Percentiles rank a stretch among this genome's conserved stretches.
phyloP scores from a whole-genome alignment of 1,140 invertebrate genomes.

The Papilio xuthus region DNA sequence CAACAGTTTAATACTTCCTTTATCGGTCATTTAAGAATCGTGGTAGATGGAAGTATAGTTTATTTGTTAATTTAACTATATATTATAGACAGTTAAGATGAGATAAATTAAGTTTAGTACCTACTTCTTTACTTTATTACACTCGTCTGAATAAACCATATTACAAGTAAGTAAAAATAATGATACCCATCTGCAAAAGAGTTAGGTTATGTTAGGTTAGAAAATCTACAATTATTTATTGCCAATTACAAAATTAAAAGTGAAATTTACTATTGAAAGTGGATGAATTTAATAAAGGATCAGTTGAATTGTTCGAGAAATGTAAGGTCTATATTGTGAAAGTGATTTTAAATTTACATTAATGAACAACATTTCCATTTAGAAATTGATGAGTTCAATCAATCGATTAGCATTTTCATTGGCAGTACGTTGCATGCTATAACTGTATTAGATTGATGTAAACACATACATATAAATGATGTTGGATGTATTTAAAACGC shows the following conservation, averaged over 20 bases:
- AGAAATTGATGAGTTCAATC: neutral
- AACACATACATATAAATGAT: neutral
- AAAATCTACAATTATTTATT: too few species aligned
- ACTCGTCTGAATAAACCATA: too few species aligned
- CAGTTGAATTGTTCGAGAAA: neutral
- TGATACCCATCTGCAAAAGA: too few species aligned
- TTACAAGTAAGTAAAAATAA: too few species aligned
- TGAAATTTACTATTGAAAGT: neutral
- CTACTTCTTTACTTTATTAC: too few species aligned
- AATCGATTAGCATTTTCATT: constrained; percentile 11
- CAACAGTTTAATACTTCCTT: constrained; percentile 8
- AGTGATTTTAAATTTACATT: neutral
- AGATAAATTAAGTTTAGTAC: too few species aligned
- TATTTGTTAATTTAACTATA: neutral
- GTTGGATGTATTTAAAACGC: neutral
- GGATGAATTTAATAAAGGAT: neutral
- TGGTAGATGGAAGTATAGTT: neutral
- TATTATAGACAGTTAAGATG: neutral
- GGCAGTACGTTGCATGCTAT: neutral
- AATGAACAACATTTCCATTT: neutral
- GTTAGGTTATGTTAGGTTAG: too few species aligned
- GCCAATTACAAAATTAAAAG: too few species aligned
- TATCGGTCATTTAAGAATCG: neutral
- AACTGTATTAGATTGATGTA: neutral
- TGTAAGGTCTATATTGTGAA: neutral